Conservation (phyloP, 2,888 invertebrate species). For the Platynereis dumerilii region DNA sequence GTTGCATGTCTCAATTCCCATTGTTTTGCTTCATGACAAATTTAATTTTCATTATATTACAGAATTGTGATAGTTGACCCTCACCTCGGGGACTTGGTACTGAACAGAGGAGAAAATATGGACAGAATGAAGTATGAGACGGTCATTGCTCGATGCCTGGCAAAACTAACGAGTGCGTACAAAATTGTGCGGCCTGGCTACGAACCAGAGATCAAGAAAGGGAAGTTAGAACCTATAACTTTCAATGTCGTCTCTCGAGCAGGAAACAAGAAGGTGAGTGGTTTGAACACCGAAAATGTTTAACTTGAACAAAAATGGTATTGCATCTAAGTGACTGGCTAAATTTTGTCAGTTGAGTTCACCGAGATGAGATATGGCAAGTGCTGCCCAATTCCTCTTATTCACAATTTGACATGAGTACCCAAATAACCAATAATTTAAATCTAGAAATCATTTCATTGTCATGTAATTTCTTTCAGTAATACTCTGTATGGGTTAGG, state of each 20-base stretch:
- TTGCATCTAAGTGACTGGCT: too few relatives aligned
- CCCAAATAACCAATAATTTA: too few relatives aligned
- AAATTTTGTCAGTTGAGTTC: neutral
- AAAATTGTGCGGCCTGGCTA: constrained; percentile 69
- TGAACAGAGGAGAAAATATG: constrained; percentile 59
- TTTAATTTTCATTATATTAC: neutral
- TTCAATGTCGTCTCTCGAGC: constrained; percentile 80
- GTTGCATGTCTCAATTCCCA: neutral
- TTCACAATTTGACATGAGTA: too few relatives aligned
- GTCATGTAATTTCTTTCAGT: too few relatives aligned
- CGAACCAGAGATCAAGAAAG: constrained; percentile 68
- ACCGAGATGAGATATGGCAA: too few relatives aligned
- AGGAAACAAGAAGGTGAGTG: constrained; percentile 82
- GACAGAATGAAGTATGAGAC: constrained; percentile 74
- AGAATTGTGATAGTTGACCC: constrained; percentile 68
- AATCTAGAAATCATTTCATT: too few relatives aligned
- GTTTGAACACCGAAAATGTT: neutral
- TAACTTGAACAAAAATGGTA: too few relatives aligned
- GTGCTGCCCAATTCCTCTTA: too few relatives aligned
- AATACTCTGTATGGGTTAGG: too few relatives aligned
- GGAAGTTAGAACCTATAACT: constrained; percentile 78
- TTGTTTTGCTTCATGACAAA: neutral
- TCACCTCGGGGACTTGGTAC: constrained; percentile 64
- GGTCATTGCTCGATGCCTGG: constrained; percentile 70
- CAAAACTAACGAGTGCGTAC: constrained; percentile 76